Base-by-base conservation (phyloP, 2,797 vertebrate genomes). In the Diplodus puntazzo region DNA sequence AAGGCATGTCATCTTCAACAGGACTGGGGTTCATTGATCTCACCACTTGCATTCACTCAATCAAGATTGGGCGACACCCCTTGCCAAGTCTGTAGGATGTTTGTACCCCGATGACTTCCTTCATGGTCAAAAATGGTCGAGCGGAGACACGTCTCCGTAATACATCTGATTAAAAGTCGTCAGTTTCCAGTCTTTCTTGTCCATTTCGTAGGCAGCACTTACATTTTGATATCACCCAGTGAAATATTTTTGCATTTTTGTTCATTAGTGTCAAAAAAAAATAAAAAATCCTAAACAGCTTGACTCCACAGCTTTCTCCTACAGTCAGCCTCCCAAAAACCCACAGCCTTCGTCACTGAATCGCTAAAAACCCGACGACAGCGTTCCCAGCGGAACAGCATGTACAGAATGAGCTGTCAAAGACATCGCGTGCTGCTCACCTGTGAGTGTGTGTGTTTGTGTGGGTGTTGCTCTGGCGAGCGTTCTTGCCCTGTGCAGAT, bases 401-500 rank as follows among this genome's bases (percentile, higher is more conserved):
- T 42, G 66, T 65, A 62, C 73, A 50, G 62, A 54, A 30, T 49
- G 69, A 79, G 63, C 23, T 34, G 25, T 70, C 7, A 23, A 17
- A 34, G 11, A 12, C 72, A 66, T 75, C 0, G 67, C 64, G n/a
- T 88, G 81, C 73, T 10, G 53, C 23, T 67, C 43, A 77, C 70
- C 79, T 79, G 60, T 52, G 82, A 27, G 59, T 55, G 16, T 71
- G 74, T 39, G 48, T 48, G 39, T 61, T 11, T 60, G 75, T 60
- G 21, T 60, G 48, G 42, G 73, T 70, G 73, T 52, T 57, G 67
- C 54, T 69, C 43, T 63, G 82, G 59, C 63, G 75, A 60, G 52
- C 11, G 27, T 80, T 25, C 52, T 64, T 63, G 57, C 61, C 63
- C 62, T 43, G 48, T 52, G 10, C 48, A 84, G 89, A 89, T 88